Evolutionary conservation across 2,888 invertebrate genomes (phyloP).

Genomic region (Macaria liturata): DNA sequence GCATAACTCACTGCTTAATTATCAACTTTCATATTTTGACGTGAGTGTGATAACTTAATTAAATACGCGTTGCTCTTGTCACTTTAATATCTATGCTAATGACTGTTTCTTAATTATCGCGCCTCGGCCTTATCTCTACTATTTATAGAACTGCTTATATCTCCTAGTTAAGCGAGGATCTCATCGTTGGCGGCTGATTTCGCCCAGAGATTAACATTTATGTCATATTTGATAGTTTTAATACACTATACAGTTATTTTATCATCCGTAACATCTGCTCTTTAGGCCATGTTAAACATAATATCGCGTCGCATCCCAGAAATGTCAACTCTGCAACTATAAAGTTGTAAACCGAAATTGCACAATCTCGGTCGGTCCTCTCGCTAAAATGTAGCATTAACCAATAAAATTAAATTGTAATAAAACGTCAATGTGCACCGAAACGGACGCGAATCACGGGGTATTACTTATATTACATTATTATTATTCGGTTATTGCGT

Average conservation of each 20-base stretch:
- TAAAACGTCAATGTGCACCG: slow-evolving; percentile 55
- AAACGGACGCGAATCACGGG: slow-evolving; percentile 57
- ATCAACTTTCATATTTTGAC: slow-evolving; percentile 14
- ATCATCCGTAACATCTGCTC: slow-evolving; percentile 36
- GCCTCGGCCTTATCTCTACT: slow-evolving; percentile 41
- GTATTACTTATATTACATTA: slow-evolving; percentile 66
- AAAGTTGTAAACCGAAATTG: slow-evolving; percentile 57
- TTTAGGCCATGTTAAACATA: slow-evolving; percentile 22
- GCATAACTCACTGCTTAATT: slow-evolving; percentile 11
- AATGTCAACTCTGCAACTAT: slow-evolving; percentile 47
- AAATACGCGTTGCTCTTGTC: slow-evolving; percentile 21
- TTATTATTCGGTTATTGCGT: slow-evolving; percentile 67
- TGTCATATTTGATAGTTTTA: slow-evolving; percentile 33
- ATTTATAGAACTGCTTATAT: slow-evolving; percentile 42
- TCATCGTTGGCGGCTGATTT: slow-evolving; percentile 28
- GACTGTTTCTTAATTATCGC: slow-evolving; percentile 32
- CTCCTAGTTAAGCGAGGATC: slow-evolving; percentile 44
- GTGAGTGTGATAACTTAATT: slow-evolving; percentile 26
- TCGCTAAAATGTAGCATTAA: slow-evolving; percentile 51
- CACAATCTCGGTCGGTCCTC: slow-evolving; percentile 41
- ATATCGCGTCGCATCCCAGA: slow-evolving; percentile 25
- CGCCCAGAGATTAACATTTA: slow-evolving; percentile 26
- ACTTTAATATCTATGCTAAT: slow-evolving; percentile 34
- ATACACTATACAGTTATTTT: slow-evolving; percentile 37
- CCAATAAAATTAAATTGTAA: slow-evolving; percentile 75